These are phyloP conservation scores for Gallinago paraguaiae DNA, from an alignment of 2,113 vertebrate species.

Conservation along the genomic window DNA sequence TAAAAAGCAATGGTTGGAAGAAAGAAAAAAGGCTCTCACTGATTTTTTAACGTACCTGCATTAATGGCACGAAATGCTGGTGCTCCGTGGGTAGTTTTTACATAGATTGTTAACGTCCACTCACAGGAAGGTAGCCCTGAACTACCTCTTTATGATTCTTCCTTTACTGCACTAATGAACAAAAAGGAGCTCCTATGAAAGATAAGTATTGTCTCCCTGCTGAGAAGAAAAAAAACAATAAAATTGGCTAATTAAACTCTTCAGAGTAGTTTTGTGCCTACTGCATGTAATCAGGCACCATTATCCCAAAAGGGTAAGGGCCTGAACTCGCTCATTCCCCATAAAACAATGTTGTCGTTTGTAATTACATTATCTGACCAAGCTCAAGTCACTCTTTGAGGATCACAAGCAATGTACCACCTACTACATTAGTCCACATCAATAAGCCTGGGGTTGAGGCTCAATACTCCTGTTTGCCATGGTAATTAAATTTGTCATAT, in stretches of 20 bases:
- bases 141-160: neutral
- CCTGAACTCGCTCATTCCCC: neutral
- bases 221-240: neutral
- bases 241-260: neutral
- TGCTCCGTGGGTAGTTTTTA: neutral
- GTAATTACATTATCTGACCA: neutral
- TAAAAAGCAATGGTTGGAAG: constrained; percentile 48
- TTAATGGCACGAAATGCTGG: neutral
- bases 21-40: constrained; percentile 23
- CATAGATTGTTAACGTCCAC: neutral
- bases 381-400: neutral
- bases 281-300: neutral
- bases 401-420: neutral
- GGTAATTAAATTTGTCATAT: neutral
- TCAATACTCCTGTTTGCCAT: neutral
- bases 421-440: neutral
- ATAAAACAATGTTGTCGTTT: neutral
- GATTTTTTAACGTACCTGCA: neutral
- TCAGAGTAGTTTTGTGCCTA: neutral
- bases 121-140: neutral
- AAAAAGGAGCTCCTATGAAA: neutral
- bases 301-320: neutral
- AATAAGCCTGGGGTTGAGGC: neutral
- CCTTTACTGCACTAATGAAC: neutral
- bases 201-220: neutral